Conservation (phyloP, 2,797 vertebrate species). For the Apogon talboti region DNA sequence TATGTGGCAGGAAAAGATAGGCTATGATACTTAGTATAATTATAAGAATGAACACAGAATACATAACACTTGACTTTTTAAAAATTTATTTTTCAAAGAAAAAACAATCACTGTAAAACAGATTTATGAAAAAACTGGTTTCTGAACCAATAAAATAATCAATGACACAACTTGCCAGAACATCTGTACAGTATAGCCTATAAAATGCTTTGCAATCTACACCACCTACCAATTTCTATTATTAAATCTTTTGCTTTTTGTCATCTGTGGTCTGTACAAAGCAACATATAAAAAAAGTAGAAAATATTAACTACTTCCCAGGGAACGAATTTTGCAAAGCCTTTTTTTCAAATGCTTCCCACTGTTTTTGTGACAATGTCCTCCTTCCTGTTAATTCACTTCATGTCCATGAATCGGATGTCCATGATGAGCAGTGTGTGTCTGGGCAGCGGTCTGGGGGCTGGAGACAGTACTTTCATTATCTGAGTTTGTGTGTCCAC, state of each 20-base stretch:
- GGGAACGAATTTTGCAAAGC: background rate
- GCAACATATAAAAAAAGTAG: background rate
- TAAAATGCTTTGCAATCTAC: slow-evolving; percentile 36
- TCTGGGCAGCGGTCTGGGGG: slow-evolving; percentile 92
- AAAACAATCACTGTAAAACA: slow-evolving; percentile 26
- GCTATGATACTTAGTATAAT: background rate
- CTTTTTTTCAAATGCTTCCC: background rate
- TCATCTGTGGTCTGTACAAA: slow-evolving; percentile 3
- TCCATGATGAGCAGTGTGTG: slow-evolving; percentile 98
- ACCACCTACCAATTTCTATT: background rate
- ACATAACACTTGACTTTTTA: background rate
- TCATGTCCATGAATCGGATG: slow-evolving; percentile 97
- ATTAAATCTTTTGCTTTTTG: background rate
- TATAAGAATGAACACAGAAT: background rate
- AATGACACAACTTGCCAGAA: background rate
- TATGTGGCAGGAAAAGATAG: background rate
- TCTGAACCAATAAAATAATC: slow-evolving; percentile 24
- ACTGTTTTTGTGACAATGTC: background rate
- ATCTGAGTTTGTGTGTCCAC: slow-evolving; percentile 94
- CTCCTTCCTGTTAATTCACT: slow-evolving; percentile 72
- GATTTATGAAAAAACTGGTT: slow-evolving; percentile 30
- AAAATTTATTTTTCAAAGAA: slow-evolving; percentile 52
- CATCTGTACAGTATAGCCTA: slow-evolving; percentile 29
- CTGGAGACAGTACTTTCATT: slow-evolving; percentile 94
- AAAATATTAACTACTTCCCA: slow-evolving; percentile 8